A percentile compares a stretch with the other conserved stretches of the same genome.
phyloP scores from a whole-genome alignment of 2,797 vertebrate genomes.

The Enteromius mattozi region DNA sequence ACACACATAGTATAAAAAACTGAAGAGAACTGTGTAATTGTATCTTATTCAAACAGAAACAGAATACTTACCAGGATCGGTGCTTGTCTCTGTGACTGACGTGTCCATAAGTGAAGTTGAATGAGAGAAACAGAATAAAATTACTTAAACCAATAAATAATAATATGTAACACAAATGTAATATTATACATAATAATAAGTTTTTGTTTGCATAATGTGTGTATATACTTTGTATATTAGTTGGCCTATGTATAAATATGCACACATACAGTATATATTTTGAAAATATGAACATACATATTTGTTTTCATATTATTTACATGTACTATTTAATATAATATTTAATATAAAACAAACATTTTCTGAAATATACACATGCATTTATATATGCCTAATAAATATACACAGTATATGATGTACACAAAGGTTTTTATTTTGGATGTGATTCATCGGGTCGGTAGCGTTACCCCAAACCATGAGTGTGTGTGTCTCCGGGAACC shows the following conservation, averaged over 20 bases:
- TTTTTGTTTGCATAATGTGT: too few species aligned
- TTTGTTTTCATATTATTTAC: not conserved
- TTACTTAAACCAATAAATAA: not conserved
- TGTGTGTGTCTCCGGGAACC: not conserved
- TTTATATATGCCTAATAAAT: too few species aligned
- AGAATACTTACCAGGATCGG: not conserved
- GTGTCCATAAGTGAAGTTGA: not conserved
- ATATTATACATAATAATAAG: not conserved
- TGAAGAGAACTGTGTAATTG: too few species aligned
- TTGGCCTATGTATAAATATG: not conserved
- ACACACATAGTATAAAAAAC: too few species aligned
- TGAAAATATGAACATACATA: not conserved
- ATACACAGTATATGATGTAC: not conserved
- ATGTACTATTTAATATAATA: not conserved
- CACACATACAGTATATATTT: not conserved
- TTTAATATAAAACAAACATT: too few species aligned
- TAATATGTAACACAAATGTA: not conserved
- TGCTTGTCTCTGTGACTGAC: not conserved
- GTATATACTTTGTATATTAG: too few species aligned
- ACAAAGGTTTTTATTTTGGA: not conserved
- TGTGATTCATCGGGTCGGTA: not conserved
- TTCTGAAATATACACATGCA: not conserved
- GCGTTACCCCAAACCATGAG: slow-evolving; percentile 33
- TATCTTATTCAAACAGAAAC: not conserved
- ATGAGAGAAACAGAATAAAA: not conserved